These are phyloP conservation scores for Ovibos moschatus DNA, from an alignment of 2,113 vertebrate genomes.

Conservation along the genomic window DNA sequence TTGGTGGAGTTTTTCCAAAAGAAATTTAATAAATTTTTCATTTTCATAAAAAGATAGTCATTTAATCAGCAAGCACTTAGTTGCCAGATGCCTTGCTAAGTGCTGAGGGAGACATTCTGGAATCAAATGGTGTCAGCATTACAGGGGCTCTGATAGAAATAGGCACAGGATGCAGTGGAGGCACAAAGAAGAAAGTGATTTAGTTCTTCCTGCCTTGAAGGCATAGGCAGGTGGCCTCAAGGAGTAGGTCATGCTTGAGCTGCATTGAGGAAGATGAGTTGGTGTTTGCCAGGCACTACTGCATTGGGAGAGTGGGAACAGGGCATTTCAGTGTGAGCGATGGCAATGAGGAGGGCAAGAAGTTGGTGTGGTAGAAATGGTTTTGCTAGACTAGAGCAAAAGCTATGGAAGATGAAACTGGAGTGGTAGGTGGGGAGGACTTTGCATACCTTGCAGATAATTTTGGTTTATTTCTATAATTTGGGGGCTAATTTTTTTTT, in stretches of 20 bases:
- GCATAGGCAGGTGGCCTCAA: background rate
- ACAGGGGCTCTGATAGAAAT: background rate
- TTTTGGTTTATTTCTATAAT: conserved; percentile 22
- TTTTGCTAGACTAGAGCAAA: background rate
- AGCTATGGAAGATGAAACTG: background rate
- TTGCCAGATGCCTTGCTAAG: background rate
- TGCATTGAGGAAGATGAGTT: background rate
- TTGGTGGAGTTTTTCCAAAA: background rate
- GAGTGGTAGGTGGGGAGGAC: background rate
- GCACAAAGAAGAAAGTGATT: background rate
- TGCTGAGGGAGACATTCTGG: background rate
- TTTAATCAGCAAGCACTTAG: background rate
- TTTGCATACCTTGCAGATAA: background rate
- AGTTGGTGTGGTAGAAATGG: background rate
- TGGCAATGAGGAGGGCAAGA: background rate
- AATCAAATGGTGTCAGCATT: background rate
- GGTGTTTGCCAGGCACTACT: background rate
- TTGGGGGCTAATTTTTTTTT: background rate
- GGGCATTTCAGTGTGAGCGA: background rate
- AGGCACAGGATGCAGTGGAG: background rate
- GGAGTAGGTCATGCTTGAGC: background rate
- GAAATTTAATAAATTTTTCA: background rate
- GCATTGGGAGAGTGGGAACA: background rate
- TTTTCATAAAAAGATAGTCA: background rate
- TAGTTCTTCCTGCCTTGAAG: background rate